A percentile compares a stretch with the other conserved stretches of the same genome.
phyloP scores from a whole-genome alignment of 2,888 invertebrate genomes.

The Megamerina dolium region DNA sequence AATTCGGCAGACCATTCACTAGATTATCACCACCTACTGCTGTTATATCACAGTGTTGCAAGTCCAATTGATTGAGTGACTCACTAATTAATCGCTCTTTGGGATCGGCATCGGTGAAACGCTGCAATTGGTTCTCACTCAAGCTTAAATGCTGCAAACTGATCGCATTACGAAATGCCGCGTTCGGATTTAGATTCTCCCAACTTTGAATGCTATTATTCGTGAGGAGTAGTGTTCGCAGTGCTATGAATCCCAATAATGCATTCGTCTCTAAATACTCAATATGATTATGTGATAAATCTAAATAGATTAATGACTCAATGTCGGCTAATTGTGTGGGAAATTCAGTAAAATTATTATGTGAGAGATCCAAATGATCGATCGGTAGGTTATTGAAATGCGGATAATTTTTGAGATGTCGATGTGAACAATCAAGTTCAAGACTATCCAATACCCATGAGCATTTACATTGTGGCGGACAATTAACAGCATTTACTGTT shows the following conservation, averaged over 20 bases:
- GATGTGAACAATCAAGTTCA: conserved; percentile 38
- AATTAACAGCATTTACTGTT: conserved; percentile 22
- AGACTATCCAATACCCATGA: conserved; percentile 42
- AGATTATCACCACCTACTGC: conserved; percentile 50
- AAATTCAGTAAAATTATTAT: conserved; percentile 57
- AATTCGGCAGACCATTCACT: conserved; percentile 50
- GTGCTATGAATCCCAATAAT: conserved; percentile 53
- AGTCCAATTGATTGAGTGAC: conserved; percentile 55
- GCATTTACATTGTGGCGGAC: conserved; percentile 41
- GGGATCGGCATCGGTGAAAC: conserved; percentile 52
- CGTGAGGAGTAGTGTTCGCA: conserved; percentile 59
- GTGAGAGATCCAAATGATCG: conserved; percentile 58
- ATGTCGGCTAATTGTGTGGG: conserved; percentile 53
- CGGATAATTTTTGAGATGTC: conserved; percentile 33
- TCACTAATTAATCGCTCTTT: conserved; percentile 55
- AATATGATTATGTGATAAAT: conserved; percentile 55
- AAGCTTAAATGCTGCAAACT: conserved; percentile 58
- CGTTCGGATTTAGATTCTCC: conserved; percentile 54
- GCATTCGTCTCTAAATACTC: conserved; percentile 50
- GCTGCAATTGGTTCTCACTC: conserved; percentile 58
- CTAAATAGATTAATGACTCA: conserved; percentile 52
- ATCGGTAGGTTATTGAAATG: conserved; percentile 45
- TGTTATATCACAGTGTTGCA: conserved; percentile 59
- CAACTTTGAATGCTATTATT: conserved; percentile 58
- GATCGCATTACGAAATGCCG: conserved; percentile 50